Evolutionary conservation across 2,113 vertebrate genomes (phyloP).

Genomic region (Passerina amoena): DNA sequence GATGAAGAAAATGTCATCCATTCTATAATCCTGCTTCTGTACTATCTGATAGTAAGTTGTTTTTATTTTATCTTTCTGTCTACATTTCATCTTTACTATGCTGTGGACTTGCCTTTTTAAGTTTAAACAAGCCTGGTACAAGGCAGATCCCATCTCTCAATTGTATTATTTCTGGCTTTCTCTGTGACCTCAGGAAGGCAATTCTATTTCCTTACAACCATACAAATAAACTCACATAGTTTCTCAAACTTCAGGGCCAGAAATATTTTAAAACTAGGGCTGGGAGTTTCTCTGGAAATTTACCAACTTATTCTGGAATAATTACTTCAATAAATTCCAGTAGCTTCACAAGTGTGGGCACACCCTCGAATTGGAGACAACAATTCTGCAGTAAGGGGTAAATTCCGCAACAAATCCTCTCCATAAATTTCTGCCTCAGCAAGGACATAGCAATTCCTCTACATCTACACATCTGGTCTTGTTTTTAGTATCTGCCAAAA

Average conservation of each 20-base stretch:
- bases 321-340: conserved; percentile 45
- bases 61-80: background rate
- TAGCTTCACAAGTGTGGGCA: background rate
- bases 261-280: background rate
- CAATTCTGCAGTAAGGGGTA: background rate
- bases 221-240: background rate
- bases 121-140: background rate
- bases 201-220: background rate
- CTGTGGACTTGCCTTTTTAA: background rate
- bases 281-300: conserved; percentile 20
- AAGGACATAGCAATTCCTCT: background rate
- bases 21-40: background rate
- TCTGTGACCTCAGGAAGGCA: conserved; percentile 23
- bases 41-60: background rate
- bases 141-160: background rate
- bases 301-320: conserved; percentile 14
- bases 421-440: background rate
- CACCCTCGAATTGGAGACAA: background rate
- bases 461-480: background rate
- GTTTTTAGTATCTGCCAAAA: background rate
- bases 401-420: conserved; percentile 19
- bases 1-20: background rate
- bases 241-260: background rate
- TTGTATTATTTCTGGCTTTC: background rate
- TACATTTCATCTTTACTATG: background rate